Base-by-base conservation (phyloP, 2,888 invertebrate species). In the Hyposoter dolosus region DNA sequence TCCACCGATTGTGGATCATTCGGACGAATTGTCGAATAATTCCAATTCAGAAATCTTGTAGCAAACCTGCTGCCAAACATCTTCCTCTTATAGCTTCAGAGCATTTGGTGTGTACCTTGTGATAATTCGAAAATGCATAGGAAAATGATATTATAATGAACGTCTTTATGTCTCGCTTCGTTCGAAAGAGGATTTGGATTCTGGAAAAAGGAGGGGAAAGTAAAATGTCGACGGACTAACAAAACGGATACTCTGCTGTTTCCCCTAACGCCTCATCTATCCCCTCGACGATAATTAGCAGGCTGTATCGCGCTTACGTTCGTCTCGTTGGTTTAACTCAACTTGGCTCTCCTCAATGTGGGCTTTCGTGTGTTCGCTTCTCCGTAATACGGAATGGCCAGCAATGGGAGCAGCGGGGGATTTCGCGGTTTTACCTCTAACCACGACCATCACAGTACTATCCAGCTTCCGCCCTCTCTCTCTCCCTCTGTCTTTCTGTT, bases 341-440 rank as follows among this genome's bases (percentile, higher is more conserved):
- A 88, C 89, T 88, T 85, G 86, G 89, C 85, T 84, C 86, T 84
- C 87, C 81, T 80, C 77, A 47, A 76, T 78, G 50, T 66, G 78
- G 82, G 86, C 81, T 69, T 71, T 17, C 45, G 45, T 65, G 56
- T 72, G 71, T 53, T 32, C 71, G 56, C 66, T 85, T 82, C 82
- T 83, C 83, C 77, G 75, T 50, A 56, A 50, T 69, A 71, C 75
- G 56, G 40, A 82, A 74, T 86, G 82, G 81, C 84, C 82, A 85
- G 88, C 90, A 90, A 89, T 88, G 47, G 83, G 10, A 72, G 78
- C 63, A 82, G 56, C 71, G 78, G 79, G 79, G 90, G 88, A 88
- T 90, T 90, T 91, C 90, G 90, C 88, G 90, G 90, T 91, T 90
- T 88, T 88, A 87, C 91, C 90, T 86, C 89, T 89, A 87, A 88